Conservation (phyloP, 2,888 invertebrate genomes). For the Chrysotoxum bicinctum region DNA sequence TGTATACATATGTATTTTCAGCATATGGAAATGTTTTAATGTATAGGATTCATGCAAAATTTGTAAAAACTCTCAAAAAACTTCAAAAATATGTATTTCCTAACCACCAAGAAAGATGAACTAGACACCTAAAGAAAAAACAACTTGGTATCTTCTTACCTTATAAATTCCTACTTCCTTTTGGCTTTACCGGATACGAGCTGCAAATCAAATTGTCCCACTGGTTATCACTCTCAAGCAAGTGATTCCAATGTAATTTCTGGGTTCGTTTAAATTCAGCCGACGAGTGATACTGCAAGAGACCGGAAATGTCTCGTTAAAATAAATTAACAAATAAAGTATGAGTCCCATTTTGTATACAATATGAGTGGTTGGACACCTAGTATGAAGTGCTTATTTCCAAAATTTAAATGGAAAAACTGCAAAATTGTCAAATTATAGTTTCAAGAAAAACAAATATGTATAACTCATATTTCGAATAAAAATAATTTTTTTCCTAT, state of each 20-base stretch:
- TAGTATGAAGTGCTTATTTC: no score
- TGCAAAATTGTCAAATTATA: no score
- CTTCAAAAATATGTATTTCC: background rate
- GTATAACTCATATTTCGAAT: no score
- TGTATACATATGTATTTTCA: no score
- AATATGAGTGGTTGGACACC: no score
- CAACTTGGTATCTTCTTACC: background rate
- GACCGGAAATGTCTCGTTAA: slow-evolving; percentile 8
- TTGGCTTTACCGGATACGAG: slow-evolving; percentile 13
- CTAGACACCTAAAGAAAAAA: background rate
- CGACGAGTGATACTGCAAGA: slow-evolving; percentile 5
- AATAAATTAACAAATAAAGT: background rate
- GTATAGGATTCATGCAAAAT: background rate
- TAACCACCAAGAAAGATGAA: background rate
- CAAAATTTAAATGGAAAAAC: no score
- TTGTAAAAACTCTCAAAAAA: background rate
- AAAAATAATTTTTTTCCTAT: no score
- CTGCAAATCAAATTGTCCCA: slow-evolving; percentile 6
- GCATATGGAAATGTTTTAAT: no score
- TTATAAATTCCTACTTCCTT: background rate
- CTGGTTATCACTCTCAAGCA: background rate
- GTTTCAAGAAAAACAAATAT: no score
- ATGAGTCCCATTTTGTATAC: background rate
- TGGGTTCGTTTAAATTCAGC: slow-evolving; percentile 13
- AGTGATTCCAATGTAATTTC: background rate